Evolutionary conservation across 2,113 vertebrate genomes (phyloP), one percentile per base, ranked within the genome.

Genomic region (Marmota monax): DNA sequence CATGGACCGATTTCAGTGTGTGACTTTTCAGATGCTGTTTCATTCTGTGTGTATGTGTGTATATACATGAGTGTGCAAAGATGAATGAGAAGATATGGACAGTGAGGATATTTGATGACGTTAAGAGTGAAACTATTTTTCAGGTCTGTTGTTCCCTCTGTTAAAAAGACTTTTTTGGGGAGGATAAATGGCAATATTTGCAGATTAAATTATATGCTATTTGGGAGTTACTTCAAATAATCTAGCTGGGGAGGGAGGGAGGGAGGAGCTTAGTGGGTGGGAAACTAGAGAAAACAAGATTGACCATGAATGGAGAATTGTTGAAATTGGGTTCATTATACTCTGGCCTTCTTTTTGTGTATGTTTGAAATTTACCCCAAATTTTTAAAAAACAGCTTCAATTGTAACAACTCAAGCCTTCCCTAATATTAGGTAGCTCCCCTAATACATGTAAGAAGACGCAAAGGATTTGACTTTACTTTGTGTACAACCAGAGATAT

Each of bases 171-270:
- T 23, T 45, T 84, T 70, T 70, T 22, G 6, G 48, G 32, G 23
- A 94, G 58, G 56, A 56, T 84, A n/a, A 78, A 17, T 91, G 67
- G 22, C 8, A 48, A 6, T 72, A 23, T 42, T 88, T 88, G 34
- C 7, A 77, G 48, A 63, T 83, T 29, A 58, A 39, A 25, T 93
- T 89, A 72, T 53, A 27, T 77, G 34, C 34, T 32, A 4, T 61
- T 85, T 78, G 42, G 32, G 7, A 86, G 72, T 94, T 84, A 14
- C 90, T 85, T 85, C 45, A 27, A 10, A 23, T 53, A 39, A 65
- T 29, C 37, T 14, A 7, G 42, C 14, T 7, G 16, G 32, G 34
- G 20, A 16, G 32, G 34, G 20, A 7, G 2, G 9, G 42, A 11
- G 3, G 9, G 42, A 34, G 8, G 23, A 42, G 13, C 3, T 69